Evolutionary conservation across 2,888 invertebrate species (phyloP), one percentile per base, ranked within the genome.

Genomic region (Petrophora chlorosata): DNA sequence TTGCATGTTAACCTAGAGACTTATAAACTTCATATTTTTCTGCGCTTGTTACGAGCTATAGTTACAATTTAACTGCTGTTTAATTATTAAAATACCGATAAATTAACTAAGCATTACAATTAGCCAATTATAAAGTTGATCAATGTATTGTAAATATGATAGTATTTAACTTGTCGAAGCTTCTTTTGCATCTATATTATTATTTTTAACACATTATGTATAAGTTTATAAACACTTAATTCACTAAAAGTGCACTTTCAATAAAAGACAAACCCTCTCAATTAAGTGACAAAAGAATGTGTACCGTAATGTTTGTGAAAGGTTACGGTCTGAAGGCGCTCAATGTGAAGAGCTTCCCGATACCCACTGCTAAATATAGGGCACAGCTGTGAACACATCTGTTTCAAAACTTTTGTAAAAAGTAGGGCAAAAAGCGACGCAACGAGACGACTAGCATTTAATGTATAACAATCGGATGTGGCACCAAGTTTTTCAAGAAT

Each of bases 361-460:
- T 32, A 26, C 14, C 34, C 41, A 23, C 26, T 7, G 19, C 30
- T 41, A 35, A 47, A 36, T 10, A 36, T 10, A 36, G 17, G 36
- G 4, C 41, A 19, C 36, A 48, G 47, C 41, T 41, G 40, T 28
- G 19, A 14, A 16, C 7, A 51, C 35, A 35, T 28, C 17, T 38
- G 25, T 32, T 28, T 13, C 10, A 26, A 15, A 25, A 3, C 19
- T 12, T 36, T n/a, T 14, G n/a, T 19, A 19, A 35, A 12, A 23
- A 5, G 8, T 14, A 26, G 10, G 10, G 7, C 38, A 26, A 23
- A 5, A 5, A 7, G 4, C 19, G 2, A 4, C 4, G 19, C 4
- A 19, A 19, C 4, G 7, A 19, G 1, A 19, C 2, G n/a, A n/a
- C n/a, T n/a, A n/a, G n/a, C n/a, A n/a, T n/a, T n/a, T n/a, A n/a